These are phyloP conservation scores for Plecturocebus donacophilus DNA, from an alignment of 2,113 vertebrate species.

Conservation along the genomic window DNA sequence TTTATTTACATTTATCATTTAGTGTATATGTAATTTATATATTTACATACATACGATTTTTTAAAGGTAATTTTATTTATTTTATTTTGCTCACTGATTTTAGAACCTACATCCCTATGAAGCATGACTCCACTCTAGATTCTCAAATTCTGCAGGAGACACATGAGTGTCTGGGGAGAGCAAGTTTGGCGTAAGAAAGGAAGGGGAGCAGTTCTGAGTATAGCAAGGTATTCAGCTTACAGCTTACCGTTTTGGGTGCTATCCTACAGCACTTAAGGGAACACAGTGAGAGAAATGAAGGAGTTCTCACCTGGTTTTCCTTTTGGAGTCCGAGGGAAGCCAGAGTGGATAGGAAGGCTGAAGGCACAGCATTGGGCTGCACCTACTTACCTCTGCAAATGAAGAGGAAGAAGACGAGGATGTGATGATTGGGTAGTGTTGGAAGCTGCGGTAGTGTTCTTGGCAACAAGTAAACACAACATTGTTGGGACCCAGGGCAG, in stretches of 20 bases:
- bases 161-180: not conserved
- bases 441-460: not conserved
- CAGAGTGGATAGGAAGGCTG: not conserved
- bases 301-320: not conserved
- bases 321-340: not conserved
- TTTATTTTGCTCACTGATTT: conserved; percentile 17
- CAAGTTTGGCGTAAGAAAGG: not conserved
- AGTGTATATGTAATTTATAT: not conserved
- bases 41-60: not conserved
- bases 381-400: not conserved
- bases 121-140: not conserved
- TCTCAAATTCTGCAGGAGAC: not conserved
- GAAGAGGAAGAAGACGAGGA: not conserved
- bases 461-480: not conserved
- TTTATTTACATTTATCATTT: not conserved
- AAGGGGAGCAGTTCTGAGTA: not conserved
- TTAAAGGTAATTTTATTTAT: not conserved
- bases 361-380: not conserved
- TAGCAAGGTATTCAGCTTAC: not conserved
- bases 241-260: not conserved
- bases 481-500: not conserved
- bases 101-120: not conserved
- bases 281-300: not conserved
- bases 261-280: not conserved
- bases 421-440: not conserved